Base-by-base conservation (phyloP, 2,797 vertebrate genomes). In the Margarornis squamiger region DNA sequence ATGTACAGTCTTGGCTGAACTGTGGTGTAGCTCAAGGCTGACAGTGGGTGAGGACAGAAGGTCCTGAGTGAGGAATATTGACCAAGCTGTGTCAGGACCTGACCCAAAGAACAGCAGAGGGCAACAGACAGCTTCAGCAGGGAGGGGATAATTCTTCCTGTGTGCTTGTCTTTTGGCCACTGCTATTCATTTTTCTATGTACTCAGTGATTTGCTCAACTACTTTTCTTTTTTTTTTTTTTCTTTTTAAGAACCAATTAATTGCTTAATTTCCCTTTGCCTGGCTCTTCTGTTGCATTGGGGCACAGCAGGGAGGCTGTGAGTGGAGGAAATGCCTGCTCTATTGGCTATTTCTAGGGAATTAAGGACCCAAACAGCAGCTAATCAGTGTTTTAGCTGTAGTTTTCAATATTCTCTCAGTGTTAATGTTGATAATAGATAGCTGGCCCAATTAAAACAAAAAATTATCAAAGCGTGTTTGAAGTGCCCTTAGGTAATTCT, bases 371-470 rank as follows among this genome's bases (percentile, higher is more conserved):
- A 5, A 94, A 68, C 52, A 97, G 63, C 63, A 90, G 88, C 93
- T 95, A 96, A 96, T 96, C 96, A 97, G 86, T 62, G 20, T 80
- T 95, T 91, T 96, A 94, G 90, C 93, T 92, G 87, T 93, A 91
- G 66, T 90, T 92, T 96, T 95, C 95, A 92, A 49, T 96, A 94
- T 93, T 94, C 89, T 92, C 72, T 95, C 66, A 63, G 87, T 92
- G 87, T 93, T 97, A 96, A 82, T 96, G 93, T 89, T 96, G 96
- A 97, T 97, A 96, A 95, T 84, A 97, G 96, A 95, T 96, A 96
- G 94, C 65, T 93, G 91, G 54, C 92, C 94, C 89, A 95, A 97
- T 97, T 97, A 96, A 95, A 97, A 93, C 48, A 92, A 97, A 93
- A 96, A 95, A 96, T 92, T 95, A 97, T 96, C 96, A 96, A 96